These are phyloP conservation scores for Coreius guichenoti DNA, from an alignment of 2,797 vertebrate genomes.

Conservation along the genomic window DNA sequence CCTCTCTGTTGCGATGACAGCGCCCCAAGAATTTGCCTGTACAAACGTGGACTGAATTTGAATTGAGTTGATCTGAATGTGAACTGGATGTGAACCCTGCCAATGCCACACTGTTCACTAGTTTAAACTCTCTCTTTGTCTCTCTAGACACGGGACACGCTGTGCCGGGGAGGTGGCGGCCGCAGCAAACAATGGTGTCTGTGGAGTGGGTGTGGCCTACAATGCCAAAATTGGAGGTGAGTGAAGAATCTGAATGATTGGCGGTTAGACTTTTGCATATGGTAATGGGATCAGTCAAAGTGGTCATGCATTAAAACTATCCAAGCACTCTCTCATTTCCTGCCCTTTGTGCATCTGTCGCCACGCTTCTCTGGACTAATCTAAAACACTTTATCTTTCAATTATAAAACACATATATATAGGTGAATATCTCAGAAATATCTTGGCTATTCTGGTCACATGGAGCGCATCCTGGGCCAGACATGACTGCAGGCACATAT, in stretches of 20 bases:
- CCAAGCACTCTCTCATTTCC: conserved; percentile 25
- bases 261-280: background rate
- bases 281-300: conserved; percentile 23
- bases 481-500: background rate
- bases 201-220: conserved; percentile 93
- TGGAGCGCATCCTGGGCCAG: background rate
- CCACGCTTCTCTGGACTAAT: conserved; percentile 7
- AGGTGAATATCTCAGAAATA: conserved; percentile 39
- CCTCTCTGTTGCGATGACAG: conserved; percentile 1
- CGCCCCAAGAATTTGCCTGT: conserved; percentile 19
- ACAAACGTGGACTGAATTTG: conserved; percentile 35
- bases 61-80: conserved; percentile 34
- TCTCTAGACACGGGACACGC: conserved; percentile 90
- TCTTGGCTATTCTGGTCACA: conserved; percentile 32
- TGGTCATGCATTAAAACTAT: background rate
- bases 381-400: conserved; percentile 32
- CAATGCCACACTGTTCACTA: background rate
- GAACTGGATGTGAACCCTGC: conserved; percentile 29
- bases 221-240: conserved; percentile 90
- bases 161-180: conserved; percentile 97
- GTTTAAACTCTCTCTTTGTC: conserved; percentile 30
- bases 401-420: conserved; percentile 30
- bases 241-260: conserved; percentile 50
- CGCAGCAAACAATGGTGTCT: conserved; percentile 91
- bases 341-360: conserved; percentile 17